Percentiles rank a stretch among this genome's conserved stretches.
These are phyloP conservation scores for Epizoanthus illoricatus DNA, from an alignment of 92 coral and sea anemone genomes.

Conservation along the genomic window DNA sequence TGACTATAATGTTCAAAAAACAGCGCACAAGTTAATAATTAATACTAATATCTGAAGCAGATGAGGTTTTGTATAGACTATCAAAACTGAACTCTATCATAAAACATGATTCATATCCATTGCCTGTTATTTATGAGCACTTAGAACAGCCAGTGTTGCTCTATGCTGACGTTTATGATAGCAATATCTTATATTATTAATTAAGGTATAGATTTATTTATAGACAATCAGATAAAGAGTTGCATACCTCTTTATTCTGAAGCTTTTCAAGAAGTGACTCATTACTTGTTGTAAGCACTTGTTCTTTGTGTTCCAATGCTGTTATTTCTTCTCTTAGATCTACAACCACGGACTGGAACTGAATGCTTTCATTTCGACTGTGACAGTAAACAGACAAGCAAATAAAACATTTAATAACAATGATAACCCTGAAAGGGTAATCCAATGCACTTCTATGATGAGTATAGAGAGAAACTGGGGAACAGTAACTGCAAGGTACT, in stretches of 20 bases:
- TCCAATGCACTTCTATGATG: background rate
- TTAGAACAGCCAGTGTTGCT: no score
- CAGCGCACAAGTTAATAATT: background rate
- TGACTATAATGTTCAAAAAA: slow-evolving; percentile 21
- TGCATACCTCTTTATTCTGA: slow-evolving; percentile 2
- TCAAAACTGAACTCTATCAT: no score
- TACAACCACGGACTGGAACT: slow-evolving; percentile 22
- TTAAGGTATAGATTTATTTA: background rate
- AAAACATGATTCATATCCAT: no score
- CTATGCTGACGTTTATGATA: no score
- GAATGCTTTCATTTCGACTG: slow-evolving; percentile 24
- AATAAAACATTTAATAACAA: background rate
- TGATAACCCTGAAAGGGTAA: no score
- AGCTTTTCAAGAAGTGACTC: slow-evolving; percentile 22
- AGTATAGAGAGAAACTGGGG: no score
- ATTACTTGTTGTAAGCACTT: background rate
- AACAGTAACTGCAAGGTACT: background rate
- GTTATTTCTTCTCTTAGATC: slow-evolving; percentile 34
- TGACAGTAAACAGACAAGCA: background rate
- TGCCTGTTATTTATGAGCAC: no score
- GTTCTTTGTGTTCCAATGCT: background rate
- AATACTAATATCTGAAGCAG: no score
- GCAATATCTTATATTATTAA: no score
- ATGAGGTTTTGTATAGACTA: no score
- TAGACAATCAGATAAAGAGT: background rate